Base-by-base conservation (phyloP, 2,888 invertebrate genomes). In the Blastobasis lacticolella region DNA sequence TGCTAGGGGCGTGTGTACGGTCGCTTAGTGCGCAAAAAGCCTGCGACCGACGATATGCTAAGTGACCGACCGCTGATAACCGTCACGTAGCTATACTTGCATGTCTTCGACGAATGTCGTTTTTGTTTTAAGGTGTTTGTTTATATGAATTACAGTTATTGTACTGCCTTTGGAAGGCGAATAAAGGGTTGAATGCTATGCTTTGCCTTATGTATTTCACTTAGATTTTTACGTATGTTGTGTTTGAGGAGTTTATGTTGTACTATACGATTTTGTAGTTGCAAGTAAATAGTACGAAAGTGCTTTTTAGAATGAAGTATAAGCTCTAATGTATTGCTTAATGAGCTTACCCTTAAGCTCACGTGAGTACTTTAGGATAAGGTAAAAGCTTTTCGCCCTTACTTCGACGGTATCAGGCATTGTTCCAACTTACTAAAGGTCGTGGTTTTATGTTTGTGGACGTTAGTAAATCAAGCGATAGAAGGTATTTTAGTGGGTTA, bases 51-150 rank as follows among this genome's bases (percentile, higher is more conserved):
- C 76, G 84, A 86, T 87, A 85, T 86, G 86, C 85, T 86, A 86
- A 87, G 85, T 81, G 78, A 73, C 74, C 74, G 59, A 40, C 60
- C 63, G 74, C 70, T 81, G 86, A 87, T 86, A 86, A 75, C 76
- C 67, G 74, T 74, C 82, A 79, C 78, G 80, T 76, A 64, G 66
- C 55, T 57, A 56, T 62, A 54, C 51, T 71, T 66, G 71, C 75
- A 72, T 70, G 72, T 64, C 69, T 64, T 58, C 62, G 66, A 44
- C 23, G 41, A 9, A 38, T n/a, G 23, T 23, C 61, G 61, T 61
- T 57, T 58, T 54, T 49, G 54, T 52, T 57, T 57, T 50, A 58
- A 57, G 51, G 55, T 50, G 49, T 46, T 7, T 10, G 23, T n/a
- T 45, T 45, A 10, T 45, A 5, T 10, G 47, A 37, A 37, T 46